Conservation (phyloP, 1,140 invertebrate genomes). For the Wiebesia pumilae region DNA sequence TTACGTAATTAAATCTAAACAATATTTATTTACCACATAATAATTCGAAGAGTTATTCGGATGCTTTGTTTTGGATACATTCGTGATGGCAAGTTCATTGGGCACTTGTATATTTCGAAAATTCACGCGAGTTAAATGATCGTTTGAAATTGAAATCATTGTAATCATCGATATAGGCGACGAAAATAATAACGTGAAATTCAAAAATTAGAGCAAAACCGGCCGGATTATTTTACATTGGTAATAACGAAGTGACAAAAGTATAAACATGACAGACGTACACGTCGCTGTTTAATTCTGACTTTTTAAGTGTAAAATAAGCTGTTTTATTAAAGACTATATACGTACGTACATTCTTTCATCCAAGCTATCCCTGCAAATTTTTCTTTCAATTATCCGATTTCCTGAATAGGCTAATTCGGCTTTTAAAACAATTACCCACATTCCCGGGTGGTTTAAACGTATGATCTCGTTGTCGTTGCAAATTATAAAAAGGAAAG, state of each 20-base stretch:
- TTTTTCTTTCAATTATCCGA: neutral
- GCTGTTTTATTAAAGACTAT: neutral
- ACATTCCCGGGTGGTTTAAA: neutral
- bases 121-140: no score
- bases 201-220: neutral
- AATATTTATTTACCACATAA: no score
- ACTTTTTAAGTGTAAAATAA: neutral
- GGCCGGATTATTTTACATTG: neutral
- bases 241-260: neutral
- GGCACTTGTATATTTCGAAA: no score
- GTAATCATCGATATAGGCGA: neutral
- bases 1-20: neutral
- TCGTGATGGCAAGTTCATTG: no score
- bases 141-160: neutral
- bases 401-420: neutral
- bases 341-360: neutral
- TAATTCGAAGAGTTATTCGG: no score
- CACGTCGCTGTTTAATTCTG: neutral
- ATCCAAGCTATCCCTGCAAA: no score
- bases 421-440: neutral
- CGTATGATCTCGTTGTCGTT: neutral
- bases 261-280: neutral
- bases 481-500: constrained; percentile 4
- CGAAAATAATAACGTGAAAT: neutral
- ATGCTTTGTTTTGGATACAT: no score